These are phyloP conservation scores for Clarias pachynema DNA, from an alignment of 2,797 vertebrate genomes.

Conservation along the genomic window DNA sequence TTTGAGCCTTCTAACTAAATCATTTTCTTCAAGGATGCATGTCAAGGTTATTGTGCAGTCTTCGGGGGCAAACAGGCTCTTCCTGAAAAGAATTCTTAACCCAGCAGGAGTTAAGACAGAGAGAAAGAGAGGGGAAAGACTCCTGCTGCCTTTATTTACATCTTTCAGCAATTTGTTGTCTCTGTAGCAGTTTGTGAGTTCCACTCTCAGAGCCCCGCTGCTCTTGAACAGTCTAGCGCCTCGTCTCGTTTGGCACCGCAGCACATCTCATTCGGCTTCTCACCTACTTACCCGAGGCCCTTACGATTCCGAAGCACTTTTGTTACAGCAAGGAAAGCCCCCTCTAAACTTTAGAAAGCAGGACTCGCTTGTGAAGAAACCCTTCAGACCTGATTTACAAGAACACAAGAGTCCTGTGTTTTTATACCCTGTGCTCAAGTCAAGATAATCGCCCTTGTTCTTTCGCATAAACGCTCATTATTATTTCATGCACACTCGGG, in stretches of 20 bases:
- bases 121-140: not conserved
- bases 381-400: slow-evolving; percentile 13
- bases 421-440: slow-evolving; percentile 17
- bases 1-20: not conserved
- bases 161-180: slow-evolving; percentile 13
- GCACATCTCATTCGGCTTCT: slow-evolving; percentile 12
- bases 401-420: not conserved
- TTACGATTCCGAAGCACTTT: slow-evolving; percentile 19
- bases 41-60: slow-evolving; percentile 6
- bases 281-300: slow-evolving; percentile 20
- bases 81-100: not conserved
- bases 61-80: not conserved
- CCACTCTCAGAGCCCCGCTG: not conserved
- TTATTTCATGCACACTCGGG: slow-evolving; percentile 34
- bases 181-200: slow-evolving; percentile 12
- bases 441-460: slow-evolving; percentile 39
- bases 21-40: not conserved
- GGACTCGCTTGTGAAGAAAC: not conserved
- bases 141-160: slow-evolving; percentile 14
- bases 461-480: slow-evolving; percentile 28
- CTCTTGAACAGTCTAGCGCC: not conserved
- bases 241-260: not conserved
- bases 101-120: not conserved
- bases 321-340: not conserved
- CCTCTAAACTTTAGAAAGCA: slow-evolving; percentile 10